These are phyloP conservation scores for Idaea dimidiata DNA, from an alignment of 2,888 invertebrate species.

Conservation along the genomic window DNA sequence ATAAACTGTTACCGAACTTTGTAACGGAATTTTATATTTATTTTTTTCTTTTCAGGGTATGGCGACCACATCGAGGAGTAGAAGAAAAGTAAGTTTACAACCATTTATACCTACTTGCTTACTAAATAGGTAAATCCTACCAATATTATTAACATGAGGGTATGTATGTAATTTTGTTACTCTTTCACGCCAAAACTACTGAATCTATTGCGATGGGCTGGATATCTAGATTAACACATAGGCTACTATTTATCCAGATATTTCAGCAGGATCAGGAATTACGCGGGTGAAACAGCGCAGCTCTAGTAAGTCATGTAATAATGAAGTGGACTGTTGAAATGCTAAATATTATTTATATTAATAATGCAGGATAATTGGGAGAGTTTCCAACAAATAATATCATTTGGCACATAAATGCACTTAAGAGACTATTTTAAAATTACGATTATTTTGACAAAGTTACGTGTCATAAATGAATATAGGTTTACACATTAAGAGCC, in stretches of 20 bases:
- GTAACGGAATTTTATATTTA: background rate
- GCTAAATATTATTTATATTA: slow-evolving; percentile 15
- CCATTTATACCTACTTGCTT: background rate
- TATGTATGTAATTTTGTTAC: too few species aligned
- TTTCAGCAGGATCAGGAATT: too few species aligned
- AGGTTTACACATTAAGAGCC: too few species aligned
- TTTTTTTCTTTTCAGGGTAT: slow-evolving; percentile 64
- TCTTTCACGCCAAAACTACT: too few species aligned
- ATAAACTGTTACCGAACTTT: background rate
- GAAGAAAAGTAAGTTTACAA: slow-evolving; percentile 50
- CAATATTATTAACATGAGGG: too few species aligned
- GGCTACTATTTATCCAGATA: too few species aligned
- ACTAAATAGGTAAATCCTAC: too few species aligned
- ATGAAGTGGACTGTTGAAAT: slow-evolving; percentile 2
- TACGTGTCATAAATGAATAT: background rate
- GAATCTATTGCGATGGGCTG: too few species aligned
- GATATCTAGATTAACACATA: too few species aligned
- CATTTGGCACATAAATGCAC: slow-evolving; percentile 15
- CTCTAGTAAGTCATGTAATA: too few species aligned
- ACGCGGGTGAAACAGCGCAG: too few species aligned
- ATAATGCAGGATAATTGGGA: slow-evolving; percentile 12
- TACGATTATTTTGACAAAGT: slow-evolving; percentile 9
- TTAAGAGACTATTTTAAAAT: slow-evolving; percentile 6
- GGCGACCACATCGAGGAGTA: slow-evolving; percentile 66
- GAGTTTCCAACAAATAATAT: slow-evolving; percentile 16